These are phyloP conservation scores for Cepaea hortensis DNA, from an alignment of 2,888 invertebrate genomes.

Conservation along the genomic window DNA sequence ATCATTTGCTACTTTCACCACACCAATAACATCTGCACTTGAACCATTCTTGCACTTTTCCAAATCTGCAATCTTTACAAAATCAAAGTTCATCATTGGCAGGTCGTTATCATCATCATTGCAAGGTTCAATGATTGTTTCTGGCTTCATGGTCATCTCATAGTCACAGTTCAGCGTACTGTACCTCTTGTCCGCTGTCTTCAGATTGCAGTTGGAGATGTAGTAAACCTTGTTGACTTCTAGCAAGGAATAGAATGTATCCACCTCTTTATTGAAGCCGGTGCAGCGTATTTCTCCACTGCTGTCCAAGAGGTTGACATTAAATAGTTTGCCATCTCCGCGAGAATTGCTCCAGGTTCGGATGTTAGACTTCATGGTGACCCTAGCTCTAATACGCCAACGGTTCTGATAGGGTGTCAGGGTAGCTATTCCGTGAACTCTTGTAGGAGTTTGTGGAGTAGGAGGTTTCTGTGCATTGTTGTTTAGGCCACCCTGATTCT, in stretches of 20 bases:
- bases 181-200: slow-evolving; percentile 94
- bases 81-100: slow-evolving; percentile 87
- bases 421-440: slow-evolving; percentile 86
- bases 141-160: slow-evolving; percentile 91
- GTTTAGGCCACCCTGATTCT: slow-evolving; percentile 28
- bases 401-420: slow-evolving; percentile 95
- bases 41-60: slow-evolving; percentile 83
- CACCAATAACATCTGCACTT: slow-evolving; percentile 89
- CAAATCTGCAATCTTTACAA: slow-evolving; percentile 86
- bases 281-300: slow-evolving; percentile 95
- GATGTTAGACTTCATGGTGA: slow-evolving; percentile 87
- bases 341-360: slow-evolving; percentile 93
- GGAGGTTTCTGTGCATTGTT: slow-evolving; percentile 21
- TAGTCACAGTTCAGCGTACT: slow-evolving; percentile 92
- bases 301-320: slow-evolving; percentile 93
- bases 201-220: slow-evolving; percentile 89
- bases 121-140: slow-evolving; percentile 79
- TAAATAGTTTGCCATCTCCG: slow-evolving; percentile 95
- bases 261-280: slow-evolving; percentile 90
- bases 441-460: slow-evolving; percentile 54
- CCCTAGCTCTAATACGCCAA: slow-evolving; percentile 94
- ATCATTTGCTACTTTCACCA: slow-evolving; percentile 86
- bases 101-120: slow-evolving; percentile 80
- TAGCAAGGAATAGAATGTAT: slow-evolving; percentile 91
- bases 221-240: slow-evolving; percentile 88